These are phyloP conservation scores for Cotesia glomerata DNA, from an alignment of 1,140 invertebrate species.

Conservation along the genomic window DNA sequence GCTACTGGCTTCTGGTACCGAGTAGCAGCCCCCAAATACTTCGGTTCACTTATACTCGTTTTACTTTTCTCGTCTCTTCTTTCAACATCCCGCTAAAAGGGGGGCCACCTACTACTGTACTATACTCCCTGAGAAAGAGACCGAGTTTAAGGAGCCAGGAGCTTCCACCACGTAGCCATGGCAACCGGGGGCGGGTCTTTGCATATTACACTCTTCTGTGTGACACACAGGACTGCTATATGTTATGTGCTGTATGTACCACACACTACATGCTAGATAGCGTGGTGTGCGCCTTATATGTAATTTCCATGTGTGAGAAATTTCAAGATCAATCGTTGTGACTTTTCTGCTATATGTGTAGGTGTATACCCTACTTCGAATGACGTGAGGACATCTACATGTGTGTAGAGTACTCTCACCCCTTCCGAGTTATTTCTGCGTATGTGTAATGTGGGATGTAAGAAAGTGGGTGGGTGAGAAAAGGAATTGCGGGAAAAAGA, in stretches of 20 bases:
- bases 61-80: slow-evolving; percentile 20
- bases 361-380: background rate
- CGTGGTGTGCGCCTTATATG: background rate
- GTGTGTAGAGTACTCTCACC: background rate
- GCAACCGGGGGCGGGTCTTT: slow-evolving; percentile 37
- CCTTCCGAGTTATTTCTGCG: background rate
- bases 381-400: background rate
- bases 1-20: slow-evolving; percentile 33
- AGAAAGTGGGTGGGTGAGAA: background rate
- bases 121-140: slow-evolving; percentile 8
- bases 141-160: too few species aligned
- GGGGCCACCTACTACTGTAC: slow-evolving; percentile 28
- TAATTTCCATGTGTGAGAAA: slow-evolving; percentile 28
- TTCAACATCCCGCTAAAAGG: background rate
- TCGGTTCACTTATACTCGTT: slow-evolving; percentile 39
- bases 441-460: slow-evolving; percentile 16
- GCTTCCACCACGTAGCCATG: slow-evolving; percentile 25
- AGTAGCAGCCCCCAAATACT: slow-evolving; percentile 31
- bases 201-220: slow-evolving; percentile 38
- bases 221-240: slow-evolving; percentile 27
- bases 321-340: slow-evolving; percentile 2
- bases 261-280: background rate
- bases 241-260: background rate
- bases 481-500: background rate
- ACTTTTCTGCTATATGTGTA: background rate